These are phyloP conservation scores for Furnarius figulus DNA, from an alignment of 2,113 vertebrate species.

Conservation along the genomic window DNA sequence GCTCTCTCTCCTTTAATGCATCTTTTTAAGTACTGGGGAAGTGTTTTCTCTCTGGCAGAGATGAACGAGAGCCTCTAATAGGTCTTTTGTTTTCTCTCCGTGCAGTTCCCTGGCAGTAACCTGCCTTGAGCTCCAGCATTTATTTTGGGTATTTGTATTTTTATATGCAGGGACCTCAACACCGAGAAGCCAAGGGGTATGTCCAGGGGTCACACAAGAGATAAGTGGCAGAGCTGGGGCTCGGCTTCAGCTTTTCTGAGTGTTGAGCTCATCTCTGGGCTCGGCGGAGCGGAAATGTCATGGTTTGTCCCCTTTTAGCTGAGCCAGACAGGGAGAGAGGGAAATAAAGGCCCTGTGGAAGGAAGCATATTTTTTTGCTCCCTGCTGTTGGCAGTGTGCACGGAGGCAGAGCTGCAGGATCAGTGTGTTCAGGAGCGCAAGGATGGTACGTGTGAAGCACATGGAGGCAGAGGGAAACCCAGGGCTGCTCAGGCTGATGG, in stretches of 20 bases:
- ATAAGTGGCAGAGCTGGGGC: not conserved
- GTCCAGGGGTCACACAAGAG: not conserved
- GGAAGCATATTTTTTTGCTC: not conserved
- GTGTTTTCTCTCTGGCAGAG: slow-evolving; percentile 25
- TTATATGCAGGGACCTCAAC: not conserved
- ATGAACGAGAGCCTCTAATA: not conserved
- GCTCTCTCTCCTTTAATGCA: not conserved
- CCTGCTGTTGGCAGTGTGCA: not conserved
- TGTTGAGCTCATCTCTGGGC: not conserved
- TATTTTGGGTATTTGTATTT: not conserved
- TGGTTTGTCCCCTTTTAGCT: not conserved
- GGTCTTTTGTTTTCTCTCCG: not conserved
- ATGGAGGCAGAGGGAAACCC: not conserved
- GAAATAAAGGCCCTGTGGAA: not conserved
- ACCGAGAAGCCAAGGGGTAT: not conserved
- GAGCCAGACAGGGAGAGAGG: not conserved
- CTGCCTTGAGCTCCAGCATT: not conserved
- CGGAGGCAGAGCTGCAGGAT: not conserved
- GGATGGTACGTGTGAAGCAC: fast-evolving
- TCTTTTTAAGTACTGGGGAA: not conserved
- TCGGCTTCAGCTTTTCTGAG: fast-evolving
- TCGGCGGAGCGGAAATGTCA: not conserved
- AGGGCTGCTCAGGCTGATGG: fast-evolving
- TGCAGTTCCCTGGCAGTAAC: not conserved
- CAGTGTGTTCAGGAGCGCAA: fast-evolving